A percentile compares a stretch with the other conserved stretches of the same genome.
phyloP scores from a whole-genome alignment of 2,888 invertebrate species.

The Clusia tigrina region DNA sequence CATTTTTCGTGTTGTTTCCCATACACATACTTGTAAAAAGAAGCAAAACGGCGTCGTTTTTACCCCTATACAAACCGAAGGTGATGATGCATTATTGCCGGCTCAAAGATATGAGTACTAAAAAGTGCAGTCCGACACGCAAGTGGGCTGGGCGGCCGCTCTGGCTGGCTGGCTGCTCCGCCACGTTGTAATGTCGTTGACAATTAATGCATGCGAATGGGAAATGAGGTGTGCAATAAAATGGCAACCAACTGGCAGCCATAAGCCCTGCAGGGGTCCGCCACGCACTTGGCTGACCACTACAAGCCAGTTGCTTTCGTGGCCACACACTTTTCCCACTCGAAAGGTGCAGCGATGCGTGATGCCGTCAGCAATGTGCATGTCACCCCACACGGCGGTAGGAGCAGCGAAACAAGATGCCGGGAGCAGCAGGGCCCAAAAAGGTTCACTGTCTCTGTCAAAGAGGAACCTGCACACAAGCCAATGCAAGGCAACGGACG shows the following conservation, averaged over 20 bases:
- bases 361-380: too few relatives aligned
- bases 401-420: too few relatives aligned
- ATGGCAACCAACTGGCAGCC: constrained; percentile 3
- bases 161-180: neutral
- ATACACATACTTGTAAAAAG: too few relatives aligned
- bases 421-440: too few relatives aligned
- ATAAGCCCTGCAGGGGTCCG: neutral
- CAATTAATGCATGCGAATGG: constrained; percentile 3
- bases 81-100: too few relatives aligned
- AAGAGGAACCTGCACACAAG: neutral
- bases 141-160: constrained; percentile 1
- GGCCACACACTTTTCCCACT: neutral
- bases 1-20: too few relatives aligned
- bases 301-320: neutral
- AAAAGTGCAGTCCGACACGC: neutral
- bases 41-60: too few relatives aligned
- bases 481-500: neutral
- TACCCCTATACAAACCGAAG: too few relatives aligned
- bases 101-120: too few relatives aligned
- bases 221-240: neutral
- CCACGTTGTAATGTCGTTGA: neutral
- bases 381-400: too few relatives aligned
- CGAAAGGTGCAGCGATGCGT: neutral
- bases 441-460: constrained; percentile 3
- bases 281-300: neutral